Conservation (phyloP, 2,113 vertebrate species). For the Sylvilagus bachmani region DNA sequence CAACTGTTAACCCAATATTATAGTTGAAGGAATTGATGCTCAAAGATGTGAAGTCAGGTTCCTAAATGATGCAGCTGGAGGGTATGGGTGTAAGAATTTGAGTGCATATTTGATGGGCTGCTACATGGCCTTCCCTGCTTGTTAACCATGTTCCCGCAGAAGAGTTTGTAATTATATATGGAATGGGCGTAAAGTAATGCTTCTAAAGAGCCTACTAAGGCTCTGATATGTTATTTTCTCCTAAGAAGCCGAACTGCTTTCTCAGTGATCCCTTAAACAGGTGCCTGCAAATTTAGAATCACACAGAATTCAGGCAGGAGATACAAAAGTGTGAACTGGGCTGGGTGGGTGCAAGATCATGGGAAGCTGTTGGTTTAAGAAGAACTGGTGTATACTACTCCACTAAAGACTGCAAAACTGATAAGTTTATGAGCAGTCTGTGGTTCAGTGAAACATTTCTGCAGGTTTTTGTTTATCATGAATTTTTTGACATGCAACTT, state of each 20-base stretch:
- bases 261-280: background rate
- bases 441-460: background rate
- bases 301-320: background rate
- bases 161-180: constrained; percentile 7
- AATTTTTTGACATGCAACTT: background rate
- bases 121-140: background rate
- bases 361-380: background rate
- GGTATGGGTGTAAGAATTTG: background rate
- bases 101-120: background rate
- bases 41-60: background rate
- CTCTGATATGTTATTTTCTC: background rate
- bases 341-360: background rate
- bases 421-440: background rate
- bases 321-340: background rate
- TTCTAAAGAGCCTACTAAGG: background rate
- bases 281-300: background rate
- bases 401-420: background rate
- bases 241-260: background rate
- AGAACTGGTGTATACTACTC: background rate
- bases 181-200: background rate
- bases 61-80: background rate
- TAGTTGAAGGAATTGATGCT: background rate
- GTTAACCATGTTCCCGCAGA: background rate
- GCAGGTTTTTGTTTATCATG: background rate
- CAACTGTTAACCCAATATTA: background rate